Percentiles rank a stretch among this genome's conserved stretches.
Conservation (phyloP, 1,140 invertebrate species). For the Neodiprion lecontei region DNA sequence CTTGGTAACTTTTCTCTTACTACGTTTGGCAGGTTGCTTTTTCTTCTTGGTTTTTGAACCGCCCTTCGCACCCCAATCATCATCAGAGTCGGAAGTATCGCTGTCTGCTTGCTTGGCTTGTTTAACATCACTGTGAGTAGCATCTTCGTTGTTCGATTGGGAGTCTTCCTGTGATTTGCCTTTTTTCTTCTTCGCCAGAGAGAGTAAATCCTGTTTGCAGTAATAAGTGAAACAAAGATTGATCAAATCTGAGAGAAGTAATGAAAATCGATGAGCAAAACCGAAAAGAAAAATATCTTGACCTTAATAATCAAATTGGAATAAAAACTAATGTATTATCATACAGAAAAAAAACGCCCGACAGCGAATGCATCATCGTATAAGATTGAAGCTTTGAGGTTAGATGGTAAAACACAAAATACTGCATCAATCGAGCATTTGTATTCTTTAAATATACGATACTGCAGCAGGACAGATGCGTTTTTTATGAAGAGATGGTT, state of each 20-base stretch:
- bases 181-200: constrained; percentile 87
- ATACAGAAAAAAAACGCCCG: too few species aligned
- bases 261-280: constrained; percentile 44
- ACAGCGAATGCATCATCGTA: too few species aligned
- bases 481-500: too few species aligned
- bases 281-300: constrained; percentile 53
- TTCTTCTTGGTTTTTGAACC: constrained; percentile 66
- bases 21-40: constrained; percentile 59
- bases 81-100: constrained; percentile 77
- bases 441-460: too few species aligned
- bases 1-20: constrained; percentile 57
- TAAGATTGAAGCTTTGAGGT: too few species aligned
- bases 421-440: too few species aligned
- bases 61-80: constrained; percentile 71
- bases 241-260: neutral
- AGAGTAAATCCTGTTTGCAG: constrained; percentile 80
- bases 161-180: constrained; percentile 63
- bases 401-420: too few species aligned
- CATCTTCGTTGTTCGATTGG: constrained; percentile 66
- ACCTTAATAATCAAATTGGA: constrained; percentile 52
- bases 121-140: constrained; percentile 51
- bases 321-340: constrained; percentile 48
- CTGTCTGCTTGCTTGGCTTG: constrained; percentile 62
- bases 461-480: too few species aligned
- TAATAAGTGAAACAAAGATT: neutral